Percentiles rank a stretch among this genome's conserved stretches.
These are phyloP conservation scores for Trematocara variabile DNA, from an alignment of 2,113 vertebrate species.

Conservation along the genomic window DNA sequence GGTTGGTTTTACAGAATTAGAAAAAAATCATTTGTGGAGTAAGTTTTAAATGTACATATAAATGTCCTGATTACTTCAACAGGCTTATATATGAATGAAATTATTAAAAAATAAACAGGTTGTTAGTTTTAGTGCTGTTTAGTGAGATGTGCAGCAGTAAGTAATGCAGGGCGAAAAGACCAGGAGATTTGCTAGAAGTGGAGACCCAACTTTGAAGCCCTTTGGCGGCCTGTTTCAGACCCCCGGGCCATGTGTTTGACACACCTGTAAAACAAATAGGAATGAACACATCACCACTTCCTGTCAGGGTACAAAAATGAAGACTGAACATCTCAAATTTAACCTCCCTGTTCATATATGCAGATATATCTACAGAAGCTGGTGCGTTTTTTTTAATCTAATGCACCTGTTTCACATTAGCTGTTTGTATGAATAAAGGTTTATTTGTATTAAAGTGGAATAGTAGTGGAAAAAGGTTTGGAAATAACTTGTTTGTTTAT, in stretches of 20 bases:
- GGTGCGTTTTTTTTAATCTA: too few relatives aligned
- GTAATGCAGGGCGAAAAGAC: neutral
- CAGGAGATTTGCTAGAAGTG: fast-evolving
- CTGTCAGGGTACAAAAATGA: neutral
- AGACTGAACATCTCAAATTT: neutral
- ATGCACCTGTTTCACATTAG: neutral
- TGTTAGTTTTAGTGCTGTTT: neutral
- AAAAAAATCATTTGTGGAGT: neutral
- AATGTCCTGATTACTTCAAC: neutral
- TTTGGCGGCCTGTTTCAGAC: neutral
- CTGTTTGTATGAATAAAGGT: neutral
- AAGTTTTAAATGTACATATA: neutral
- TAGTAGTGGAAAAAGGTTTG: neutral
- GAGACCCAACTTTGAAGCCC: neutral
- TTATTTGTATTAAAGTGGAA: neutral
- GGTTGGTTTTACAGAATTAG: neutral
- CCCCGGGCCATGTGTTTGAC: neutral
- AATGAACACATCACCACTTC: neutral
- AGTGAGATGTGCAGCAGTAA: too few relatives aligned
- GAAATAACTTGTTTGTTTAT: neutral
- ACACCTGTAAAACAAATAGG: neutral
- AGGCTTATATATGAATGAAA: fast-evolving
- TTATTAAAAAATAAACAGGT: neutral
- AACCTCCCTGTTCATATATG: fast-evolving
- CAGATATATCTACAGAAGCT: neutral